Evolutionary conservation across 2,888 invertebrate species (phyloP), one percentile per base, ranked within the genome.

Genomic region (Yponomeuta cagnagella): DNA sequence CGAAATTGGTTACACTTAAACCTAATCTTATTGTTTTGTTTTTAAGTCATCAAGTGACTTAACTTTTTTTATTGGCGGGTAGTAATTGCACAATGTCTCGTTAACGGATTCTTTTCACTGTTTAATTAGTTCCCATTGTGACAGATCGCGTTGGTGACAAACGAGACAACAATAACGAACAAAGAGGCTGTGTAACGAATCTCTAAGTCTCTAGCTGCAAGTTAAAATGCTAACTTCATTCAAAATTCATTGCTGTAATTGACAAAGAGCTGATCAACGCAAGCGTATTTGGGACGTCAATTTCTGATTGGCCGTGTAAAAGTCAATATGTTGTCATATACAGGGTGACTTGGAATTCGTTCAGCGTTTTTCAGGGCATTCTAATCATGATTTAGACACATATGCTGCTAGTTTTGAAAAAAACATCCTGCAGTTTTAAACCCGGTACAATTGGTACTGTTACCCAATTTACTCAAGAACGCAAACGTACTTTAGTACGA

Each of bases 71-170:
- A 31, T 33, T 10, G 31, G 43, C 5, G 9, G 15, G 10, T 30
- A 48, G 23, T 84, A 86, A 87, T 84, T 82, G 80, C 80, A 82
- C 84, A 83, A 82, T 82, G 78, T 76, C 75, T 79, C 80, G 79
- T 83, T 82, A 81, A 77, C 74, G 72, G 77, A 80, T 82, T 80
- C 86, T 86, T 86, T 86, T 87, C 86, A 84, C 86, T 84, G 79
- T 74, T 76, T 71, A 70, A 76, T 65, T 65, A 65, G 65, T 65
- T 65, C 30, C 33, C 65, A 31, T 64, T 23, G 23, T 9, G 64
- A 64, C 23, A 64, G 10, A 64, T 58, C 52, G 15, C 52, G 3
- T 64, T 37, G 3, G 37, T 43, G 67, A 43, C 37, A 67, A 43
- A 8, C 33, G 10, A 30, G 64, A 67, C 43, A 37, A 67, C 43